Base-by-base conservation (phyloP, 2,888 invertebrate genomes). In the Torymus texanus region DNA sequence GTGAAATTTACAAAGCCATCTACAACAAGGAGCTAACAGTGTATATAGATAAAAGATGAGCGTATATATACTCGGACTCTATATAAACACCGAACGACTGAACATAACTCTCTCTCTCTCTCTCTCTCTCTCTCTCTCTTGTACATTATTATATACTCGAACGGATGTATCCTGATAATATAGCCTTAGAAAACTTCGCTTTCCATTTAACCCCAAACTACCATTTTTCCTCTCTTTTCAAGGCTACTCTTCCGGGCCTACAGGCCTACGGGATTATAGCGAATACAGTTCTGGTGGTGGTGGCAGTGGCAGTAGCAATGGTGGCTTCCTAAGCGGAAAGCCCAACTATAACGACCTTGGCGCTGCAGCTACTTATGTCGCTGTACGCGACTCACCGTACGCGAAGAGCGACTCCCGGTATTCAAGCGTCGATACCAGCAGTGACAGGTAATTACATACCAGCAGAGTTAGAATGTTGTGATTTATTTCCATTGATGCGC, bases 251-350 rank as follows among this genome's bases (percentile, higher is more conserved):
- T 21, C 78, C 4, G 24, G 14, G 10, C 63, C 73, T 55, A 72
- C 67, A 58, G 73, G 21, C 66, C 1, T 50, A 56, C 75, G 79
- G 24, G 81, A 81, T 3, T 79, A 65, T 8, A 41, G 8, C 61
- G 78, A 81, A n/a, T 81, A 74, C 53, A 59, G 8, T 41, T 41
- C 41, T 1, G 41, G 41, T 8, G 41, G 41, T 41, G 8, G 41
- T 8, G 8, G 41, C 41, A 41, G 41, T 8, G 8, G 41, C 41
- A 8, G 18, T 0, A 58, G 63, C n/a, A 21, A 21, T 21, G 65
- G 76, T 4, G 76, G 78, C 21, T 83, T 84, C 63, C 56, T 83
- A 18, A 72, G 71, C 4, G 76, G 77, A 0, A 85, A 85, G 73
- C 82, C 83, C 24, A 72, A 68, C 29, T 83, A 83, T 73, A 76